Evolutionary conservation across 1,140 invertebrate species (phyloP), one percentile per base, ranked within the genome.

Genomic region (Brachionus koreanus): DNA sequence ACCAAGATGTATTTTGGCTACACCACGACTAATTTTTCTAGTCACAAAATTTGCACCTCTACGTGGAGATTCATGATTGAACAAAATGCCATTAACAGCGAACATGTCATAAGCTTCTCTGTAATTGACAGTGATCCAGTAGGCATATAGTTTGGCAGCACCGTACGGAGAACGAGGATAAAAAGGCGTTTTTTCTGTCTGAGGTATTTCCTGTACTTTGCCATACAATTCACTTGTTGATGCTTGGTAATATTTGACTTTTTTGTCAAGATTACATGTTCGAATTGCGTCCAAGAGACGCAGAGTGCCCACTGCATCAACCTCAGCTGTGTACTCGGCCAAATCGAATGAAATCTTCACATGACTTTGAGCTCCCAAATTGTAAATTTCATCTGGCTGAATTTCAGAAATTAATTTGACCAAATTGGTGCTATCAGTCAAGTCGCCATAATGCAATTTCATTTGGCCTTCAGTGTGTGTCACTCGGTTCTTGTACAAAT

Each of bases 141-240:
- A 99, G 3, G 94, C 97, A 87, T 98, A 99, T 76, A 99, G 90
- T 89, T 99, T 99, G 2, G 98, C 97, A 85, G 95, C 97, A 72
- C 97, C 98, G 91, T 99, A 99, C 10, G 98, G 98, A n/a, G 97
- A 99, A 86, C 97, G 90, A 5, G 98, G 98, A 90, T 98, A 98
- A 88, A 99, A 99, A 3, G 97, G 97, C 4, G 98, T 99, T 49
- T 93, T 96, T 89, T 99, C 98, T 86, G 91, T 97, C 87, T 99
- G 98, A 3, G 98, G 97, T 67, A 94, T 93, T 90, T 99, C 95
- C 65, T 93, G 92, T 1, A 97, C 96, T 90, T 96, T 96, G n/a
- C 97, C 97, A 88, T 96, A 99, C 65, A 99, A 89, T 89, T 99
- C 98, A 37, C 96, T 98, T 0, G 97, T 99, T 0, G 96, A 98